Evolutionary conservation across 2,797 vertebrate genomes (phyloP), one percentile per base, ranked within the genome.

Genomic region (Microctenopoma steveboyesi): DNA sequence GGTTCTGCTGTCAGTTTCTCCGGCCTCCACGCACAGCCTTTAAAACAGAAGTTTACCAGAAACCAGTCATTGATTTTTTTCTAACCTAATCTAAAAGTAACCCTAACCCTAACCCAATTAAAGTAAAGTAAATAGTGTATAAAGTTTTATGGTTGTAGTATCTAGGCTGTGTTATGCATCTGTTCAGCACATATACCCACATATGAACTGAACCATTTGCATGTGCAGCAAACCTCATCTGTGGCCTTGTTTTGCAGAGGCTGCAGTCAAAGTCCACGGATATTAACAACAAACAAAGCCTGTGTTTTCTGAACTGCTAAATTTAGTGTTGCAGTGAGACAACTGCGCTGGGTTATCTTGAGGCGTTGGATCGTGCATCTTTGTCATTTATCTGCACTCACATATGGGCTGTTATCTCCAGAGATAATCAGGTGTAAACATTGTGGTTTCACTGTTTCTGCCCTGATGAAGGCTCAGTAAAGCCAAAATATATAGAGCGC

Each of bases 201-300:
- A 16, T 39, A 16, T 18, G 43, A 45, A 49, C 8, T 1, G 9
- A 48, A 28, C 5, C 4, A 12, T 83, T 64, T 72, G 4, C 43
- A 45, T 57, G 37, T 64, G 76, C 71, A 69, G 45, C 52, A 43
- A 61, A 65, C 30, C 56, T 79, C 74, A 83, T 68, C 61, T 81
- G 73, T 45, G 49, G 52, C 65, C 64, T 74, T 53, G 30, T 49
- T 78, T 88, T 84, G 81, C 62, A 45, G 70, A 74, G 69, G 69
- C 64, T 33, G 27, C 0, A 80, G 78, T 79, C 83, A 88, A 91
- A 90, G 91, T 93, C 88, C 66, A 1, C 60, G 78, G 74, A 90
- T 84, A 85, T 86, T 87, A 69, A 90, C 80, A 79, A 77, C 82
- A 82, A 90, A 89, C 84, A 88, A 87, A 84, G 85, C 28, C 75